Evolutionary conservation across 2,113 vertebrate species (phyloP).

Genomic region (Calidris pugnax): DNA sequence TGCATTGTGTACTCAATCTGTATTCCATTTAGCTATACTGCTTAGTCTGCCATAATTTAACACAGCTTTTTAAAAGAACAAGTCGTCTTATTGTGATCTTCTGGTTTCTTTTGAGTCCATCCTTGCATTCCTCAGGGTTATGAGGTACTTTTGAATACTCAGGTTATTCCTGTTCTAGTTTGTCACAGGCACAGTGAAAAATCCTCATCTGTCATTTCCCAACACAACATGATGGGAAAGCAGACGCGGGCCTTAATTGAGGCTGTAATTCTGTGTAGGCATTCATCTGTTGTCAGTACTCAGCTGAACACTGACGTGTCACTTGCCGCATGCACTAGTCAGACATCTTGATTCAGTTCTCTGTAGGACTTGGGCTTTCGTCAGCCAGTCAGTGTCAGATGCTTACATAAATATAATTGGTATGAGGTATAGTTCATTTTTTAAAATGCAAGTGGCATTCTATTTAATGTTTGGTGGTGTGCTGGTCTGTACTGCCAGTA

Average conservation of each 20-base stretch:
- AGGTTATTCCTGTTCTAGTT: slow-evolving; percentile 2
- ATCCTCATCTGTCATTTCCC: neutral
- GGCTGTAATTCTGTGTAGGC: neutral
- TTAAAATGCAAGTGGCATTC: neutral
- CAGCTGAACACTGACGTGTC: neutral
- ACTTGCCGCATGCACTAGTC: neutral
- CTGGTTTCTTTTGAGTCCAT: neutral
- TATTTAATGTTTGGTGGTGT: neutral
- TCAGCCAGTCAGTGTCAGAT: neutral
- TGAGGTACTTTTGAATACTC: neutral
- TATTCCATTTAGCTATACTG: neutral
- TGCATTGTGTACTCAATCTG: neutral
- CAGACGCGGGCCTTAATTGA: neutral
- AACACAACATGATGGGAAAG: neutral
- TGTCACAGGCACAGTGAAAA: neutral
- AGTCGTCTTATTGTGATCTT: neutral
- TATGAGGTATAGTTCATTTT: neutral
- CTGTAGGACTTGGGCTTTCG: neutral
- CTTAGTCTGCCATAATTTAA: neutral
- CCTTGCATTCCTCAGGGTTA: neutral
- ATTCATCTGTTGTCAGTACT: neutral
- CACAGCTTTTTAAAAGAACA: neutral
- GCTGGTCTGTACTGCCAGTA: neutral
- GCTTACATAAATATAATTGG: neutral
- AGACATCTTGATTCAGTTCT: neutral